phyloP scores from a whole-genome alignment of 2,888 invertebrate genomes.

The Drosophila austrosaltans region DNA sequence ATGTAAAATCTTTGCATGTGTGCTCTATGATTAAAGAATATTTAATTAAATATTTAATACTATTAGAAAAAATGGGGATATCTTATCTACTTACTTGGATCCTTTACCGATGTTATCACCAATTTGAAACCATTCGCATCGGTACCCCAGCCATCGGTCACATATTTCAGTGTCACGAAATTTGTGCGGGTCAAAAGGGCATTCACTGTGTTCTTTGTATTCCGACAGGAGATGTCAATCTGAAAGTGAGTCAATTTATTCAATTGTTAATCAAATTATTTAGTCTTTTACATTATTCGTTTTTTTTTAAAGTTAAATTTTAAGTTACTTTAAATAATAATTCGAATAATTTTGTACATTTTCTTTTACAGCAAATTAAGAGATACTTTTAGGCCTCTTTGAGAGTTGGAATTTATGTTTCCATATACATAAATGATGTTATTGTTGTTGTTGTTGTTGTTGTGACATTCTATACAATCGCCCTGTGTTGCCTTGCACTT shows the following conservation, averaged over 20 bases:
- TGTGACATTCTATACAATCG: too few relatives aligned
- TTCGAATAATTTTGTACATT: too few relatives aligned
- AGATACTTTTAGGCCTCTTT: too few relatives aligned
- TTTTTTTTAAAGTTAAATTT: too few relatives aligned
- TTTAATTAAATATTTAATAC: not conserved
- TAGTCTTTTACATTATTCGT: too few relatives aligned
- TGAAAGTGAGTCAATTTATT: conserved; percentile 83
- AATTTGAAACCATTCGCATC: conserved; percentile 96
- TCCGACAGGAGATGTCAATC: conserved; percentile 95
- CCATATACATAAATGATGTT: too few relatives aligned
- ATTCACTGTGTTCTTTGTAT: conserved; percentile 94
- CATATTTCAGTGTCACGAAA: conserved; percentile 96
- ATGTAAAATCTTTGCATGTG: conserved; percentile 94
- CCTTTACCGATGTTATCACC: conserved; percentile 96
- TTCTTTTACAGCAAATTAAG: too few relatives aligned
- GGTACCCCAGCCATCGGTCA: conserved; percentile 96
- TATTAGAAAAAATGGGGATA: not conserved
- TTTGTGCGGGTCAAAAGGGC: conserved; percentile 95
- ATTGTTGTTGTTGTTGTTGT: too few relatives aligned
- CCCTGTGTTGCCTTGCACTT: too few relatives aligned
- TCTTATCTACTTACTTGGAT: conserved; percentile 90
- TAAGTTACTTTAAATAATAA: too few relatives aligned
- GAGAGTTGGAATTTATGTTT: too few relatives aligned
- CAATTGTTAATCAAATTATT: too few relatives aligned
- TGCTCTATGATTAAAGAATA: conserved; percentile 86